Percentiles rank a stretch among this genome's conserved stretches.
These are phyloP conservation scores for Dasypus novemcinctus DNA, from an alignment of 2,113 vertebrate species.

Conservation along the genomic window DNA sequence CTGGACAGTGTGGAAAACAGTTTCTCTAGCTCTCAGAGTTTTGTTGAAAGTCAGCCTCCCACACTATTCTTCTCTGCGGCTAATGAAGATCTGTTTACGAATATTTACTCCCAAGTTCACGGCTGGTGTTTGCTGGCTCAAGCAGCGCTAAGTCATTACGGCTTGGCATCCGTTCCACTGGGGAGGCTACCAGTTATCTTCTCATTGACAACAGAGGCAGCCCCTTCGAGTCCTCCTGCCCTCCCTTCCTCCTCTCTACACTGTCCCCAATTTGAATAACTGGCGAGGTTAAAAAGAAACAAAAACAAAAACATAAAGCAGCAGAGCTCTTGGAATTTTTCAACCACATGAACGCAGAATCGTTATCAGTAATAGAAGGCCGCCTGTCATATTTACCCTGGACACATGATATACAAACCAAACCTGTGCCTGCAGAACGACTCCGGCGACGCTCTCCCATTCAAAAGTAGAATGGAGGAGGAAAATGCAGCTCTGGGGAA, in stretches of 20 bases:
- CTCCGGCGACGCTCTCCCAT: conserved; percentile 23
- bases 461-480: neutral
- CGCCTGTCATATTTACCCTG: neutral
- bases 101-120: conserved; percentile 63
- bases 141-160: conserved; percentile 74
- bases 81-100: conserved; percentile 67
- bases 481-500: accelerated
- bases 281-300: conserved; percentile 68
- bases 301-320: neutral
- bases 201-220: conserved; percentile 65
- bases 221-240: conserved; percentile 57
- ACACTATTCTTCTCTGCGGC: neutral
- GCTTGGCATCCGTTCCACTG: conserved; percentile 71
- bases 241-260: conserved; percentile 41
- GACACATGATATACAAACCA: neutral
- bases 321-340: conserved; percentile 60
- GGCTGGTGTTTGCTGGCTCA: conserved; percentile 64
- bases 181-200: conserved; percentile 71
- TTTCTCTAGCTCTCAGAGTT: neutral
- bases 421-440: neutral
- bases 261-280: conserved; percentile 50
- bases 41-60: neutral
- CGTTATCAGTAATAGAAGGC: neutral
- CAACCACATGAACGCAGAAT: conserved; percentile 42
- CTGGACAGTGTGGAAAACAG: neutral